Evolutionary conservation across 35 echinoderm and acorn worm species (phyloP).

Genomic region (Apostichopus japonicus): DNA sequence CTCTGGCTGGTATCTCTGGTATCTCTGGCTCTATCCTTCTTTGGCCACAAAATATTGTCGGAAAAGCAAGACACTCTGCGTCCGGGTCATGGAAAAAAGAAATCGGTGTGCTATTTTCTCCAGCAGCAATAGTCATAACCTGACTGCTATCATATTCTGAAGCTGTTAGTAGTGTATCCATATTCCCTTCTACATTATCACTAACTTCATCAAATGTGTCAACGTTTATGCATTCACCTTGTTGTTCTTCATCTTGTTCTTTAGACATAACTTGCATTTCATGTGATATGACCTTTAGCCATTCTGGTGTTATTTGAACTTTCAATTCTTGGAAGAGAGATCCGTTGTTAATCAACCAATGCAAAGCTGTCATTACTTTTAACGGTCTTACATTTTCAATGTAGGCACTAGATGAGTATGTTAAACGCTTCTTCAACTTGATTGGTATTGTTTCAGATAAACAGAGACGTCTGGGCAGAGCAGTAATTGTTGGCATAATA

Average conservation of each 20-base stretch:
- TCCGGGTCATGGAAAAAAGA: slow-evolving; percentile 22
- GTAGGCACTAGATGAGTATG: background rate
- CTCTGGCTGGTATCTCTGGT: too few relatives aligned
- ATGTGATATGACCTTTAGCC: background rate
- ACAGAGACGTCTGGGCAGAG: background rate
- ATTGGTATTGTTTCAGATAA: too few relatives aligned
- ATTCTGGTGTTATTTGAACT: background rate
- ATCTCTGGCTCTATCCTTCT: background rate
- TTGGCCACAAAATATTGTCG: slow-evolving; percentile 27
- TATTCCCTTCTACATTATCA: background rate
- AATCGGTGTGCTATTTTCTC: background rate
- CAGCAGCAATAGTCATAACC: slow-evolving; percentile 3
- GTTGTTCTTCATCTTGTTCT: too few relatives aligned
- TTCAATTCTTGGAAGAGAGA: background rate
- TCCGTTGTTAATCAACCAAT: background rate
- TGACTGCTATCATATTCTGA: slow-evolving; percentile 18
- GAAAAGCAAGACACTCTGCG: slow-evolving; percentile 52
- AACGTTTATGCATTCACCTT: too few relatives aligned
- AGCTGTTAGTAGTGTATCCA: slow-evolving; percentile 16
- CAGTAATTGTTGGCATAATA: slow-evolving; percentile 39
- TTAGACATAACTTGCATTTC: background rate
- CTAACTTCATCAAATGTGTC: slow-evolving; percentile 19
- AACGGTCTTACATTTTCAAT: background rate
- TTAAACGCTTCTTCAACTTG: too few relatives aligned
- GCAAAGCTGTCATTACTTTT: background rate